Evolutionary conservation across 2,888 invertebrate genomes (phyloP).

Genomic region (Drosophila robusta): DNA sequence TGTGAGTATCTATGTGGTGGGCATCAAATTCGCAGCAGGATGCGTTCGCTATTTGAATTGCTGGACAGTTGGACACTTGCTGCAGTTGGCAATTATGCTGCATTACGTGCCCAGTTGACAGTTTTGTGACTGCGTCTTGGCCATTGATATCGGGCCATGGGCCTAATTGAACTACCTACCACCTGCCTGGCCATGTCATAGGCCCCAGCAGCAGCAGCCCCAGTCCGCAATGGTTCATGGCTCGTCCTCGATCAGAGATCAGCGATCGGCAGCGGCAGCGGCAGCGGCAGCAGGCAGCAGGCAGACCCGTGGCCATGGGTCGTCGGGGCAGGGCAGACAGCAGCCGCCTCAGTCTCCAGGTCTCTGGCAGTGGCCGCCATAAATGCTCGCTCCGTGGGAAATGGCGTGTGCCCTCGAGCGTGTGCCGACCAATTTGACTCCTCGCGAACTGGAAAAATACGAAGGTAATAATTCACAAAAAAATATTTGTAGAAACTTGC

Average conservation of each 20-base stretch:
- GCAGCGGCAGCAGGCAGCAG: conserved; percentile 11
- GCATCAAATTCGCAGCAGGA: conserved; percentile 81
- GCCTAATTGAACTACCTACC: conserved; percentile 74
- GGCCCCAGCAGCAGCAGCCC: conserved; percentile 11
- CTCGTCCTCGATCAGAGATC: conserved; percentile 65
- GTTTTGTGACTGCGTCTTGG: conserved; percentile 54
- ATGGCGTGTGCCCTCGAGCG: conserved; percentile 88
- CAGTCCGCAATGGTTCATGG: conserved; percentile 19
- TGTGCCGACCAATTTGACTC: conserved; percentile 87
- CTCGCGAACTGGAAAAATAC: conserved; percentile 86
- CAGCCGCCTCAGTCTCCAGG: conserved; percentile 9
- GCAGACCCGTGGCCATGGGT: conserved; percentile 44
- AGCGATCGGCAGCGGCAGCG: conserved; percentile 24
- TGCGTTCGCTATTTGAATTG: conserved; percentile 74
- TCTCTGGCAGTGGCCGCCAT: conserved; percentile 54
- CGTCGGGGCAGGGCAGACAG: conserved; percentile 51
- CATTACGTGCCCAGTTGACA: conserved; percentile 74
- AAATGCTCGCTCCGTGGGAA: conserved; percentile 86
- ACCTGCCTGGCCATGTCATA: conserved; percentile 54
- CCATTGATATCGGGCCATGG: conserved; percentile 62
- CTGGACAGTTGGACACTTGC: conserved; percentile 65
- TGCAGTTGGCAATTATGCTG: conserved; percentile 78
- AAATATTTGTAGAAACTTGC: conserved; percentile 84
- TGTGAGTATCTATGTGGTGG: conserved; percentile 30
- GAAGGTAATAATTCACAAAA: conserved; percentile 85